A percentile compares a stretch with the other conserved stretches of the same genome.
Conservation (phyloP, 2,888 invertebrate species). For the Ecdyonurus torrentis region DNA sequence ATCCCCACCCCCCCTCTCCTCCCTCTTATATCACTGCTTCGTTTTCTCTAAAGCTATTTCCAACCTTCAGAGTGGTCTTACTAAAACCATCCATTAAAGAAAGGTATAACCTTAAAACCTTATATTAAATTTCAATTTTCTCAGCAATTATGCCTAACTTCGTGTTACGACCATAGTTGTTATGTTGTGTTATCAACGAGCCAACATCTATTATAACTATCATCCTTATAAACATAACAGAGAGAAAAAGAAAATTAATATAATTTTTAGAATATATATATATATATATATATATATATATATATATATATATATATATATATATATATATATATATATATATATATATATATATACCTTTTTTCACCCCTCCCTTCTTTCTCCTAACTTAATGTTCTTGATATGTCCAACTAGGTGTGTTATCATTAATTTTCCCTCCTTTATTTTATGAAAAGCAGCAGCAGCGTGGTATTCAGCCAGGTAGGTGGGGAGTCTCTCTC, state of each 20-base stretch:
- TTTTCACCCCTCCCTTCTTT: background rate
- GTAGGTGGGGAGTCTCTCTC: background rate
- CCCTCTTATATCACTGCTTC: background rate
- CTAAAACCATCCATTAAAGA: constrained; percentile 1
- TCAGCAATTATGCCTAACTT: constrained; percentile 12
- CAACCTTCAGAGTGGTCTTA: background rate
- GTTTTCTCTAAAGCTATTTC: background rate
- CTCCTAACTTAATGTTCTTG: background rate
- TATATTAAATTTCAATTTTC: constrained; percentile 14
- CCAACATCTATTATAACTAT: background rate
- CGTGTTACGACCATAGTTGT: constrained; percentile 12
- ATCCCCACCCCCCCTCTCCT: background rate
- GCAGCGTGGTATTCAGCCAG: background rate
- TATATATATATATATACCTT: background rate
- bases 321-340: background rate
- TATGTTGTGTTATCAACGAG: constrained; percentile 10
- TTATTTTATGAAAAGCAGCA: background rate
- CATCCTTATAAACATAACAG: background rate
- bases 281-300: no score
- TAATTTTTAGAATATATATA: no score
- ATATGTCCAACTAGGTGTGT: background rate
- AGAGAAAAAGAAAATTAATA: no score
- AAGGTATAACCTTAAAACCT: constrained; percentile 8
- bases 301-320: background rate
- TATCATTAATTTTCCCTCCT: background rate